Base-by-base conservation (phyloP, 2,797 vertebrate species). In the Gymnothorax reevesii region DNA sequence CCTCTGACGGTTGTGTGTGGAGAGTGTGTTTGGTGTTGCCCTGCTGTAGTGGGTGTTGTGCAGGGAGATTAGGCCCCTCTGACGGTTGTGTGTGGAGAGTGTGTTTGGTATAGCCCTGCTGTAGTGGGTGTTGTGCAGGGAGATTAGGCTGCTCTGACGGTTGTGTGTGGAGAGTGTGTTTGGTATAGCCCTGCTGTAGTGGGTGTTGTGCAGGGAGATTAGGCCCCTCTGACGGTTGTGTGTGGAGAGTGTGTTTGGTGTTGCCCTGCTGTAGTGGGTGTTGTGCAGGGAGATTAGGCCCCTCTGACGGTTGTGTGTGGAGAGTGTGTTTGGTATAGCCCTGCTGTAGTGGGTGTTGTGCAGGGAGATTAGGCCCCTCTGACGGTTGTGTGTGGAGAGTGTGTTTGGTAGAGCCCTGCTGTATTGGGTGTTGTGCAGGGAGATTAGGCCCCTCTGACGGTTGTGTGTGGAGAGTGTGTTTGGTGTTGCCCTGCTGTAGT, bases 111-210 rank as follows among this genome's bases (percentile, higher is more conserved):
- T 86, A 7, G 0, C 84, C 84, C 88, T 86, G 91, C 94, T 92
- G 89, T 92, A 94, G 92, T 93, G 92, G 89, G 93, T 91, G 92
- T 95, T 95, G 95, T 94, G 94, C 93, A 94, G 92, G 92, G 94
- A 96, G 96, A 96, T 96, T 96, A 96, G 95, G 95, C 94, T 93
- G 94, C 94, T 96, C 95, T 94, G 94, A 96, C 95, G 95, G 95
- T 94, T 93, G 94, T 94, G 94, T 96, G 95, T 96, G n/a, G 86
- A 91, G 92, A 90, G 89, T 7, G 82, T 55, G 90, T 90, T 75
- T 91, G 91, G 92, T 89, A 85, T 86, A 7, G 0, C 84, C 84
- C 88, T 86, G 91, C 94, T 92, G 89, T 92, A 94, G 92, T 93
- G 92, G 89, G 93, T 91, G 92, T 95, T 95, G 95, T 94, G 94